A percentile compares a stretch with the other conserved stretches of the same genome.
Evolutionary conservation across 2,797 vertebrate genomes (phyloP).

Genomic region (Crenuchus spilurus): DNA sequence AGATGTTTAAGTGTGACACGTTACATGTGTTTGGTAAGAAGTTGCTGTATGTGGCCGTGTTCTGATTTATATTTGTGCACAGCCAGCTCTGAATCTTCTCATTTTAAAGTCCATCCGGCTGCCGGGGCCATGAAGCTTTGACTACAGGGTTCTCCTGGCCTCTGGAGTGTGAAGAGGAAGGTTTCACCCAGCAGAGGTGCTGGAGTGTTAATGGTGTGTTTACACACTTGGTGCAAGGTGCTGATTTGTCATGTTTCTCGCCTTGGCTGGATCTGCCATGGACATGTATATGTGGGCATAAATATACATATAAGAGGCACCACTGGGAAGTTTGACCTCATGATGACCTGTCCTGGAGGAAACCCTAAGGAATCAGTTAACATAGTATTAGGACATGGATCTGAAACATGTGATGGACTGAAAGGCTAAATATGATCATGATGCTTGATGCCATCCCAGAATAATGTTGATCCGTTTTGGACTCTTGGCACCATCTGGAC

Average conservation of each 20-base stretch:
- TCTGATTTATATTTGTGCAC: too few relatives aligned
- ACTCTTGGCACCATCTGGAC: too few relatives aligned
- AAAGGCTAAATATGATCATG: too few relatives aligned
- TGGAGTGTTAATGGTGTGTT: constrained; percentile 74
- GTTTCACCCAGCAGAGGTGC: constrained; percentile 67
- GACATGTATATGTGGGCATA: background rate
- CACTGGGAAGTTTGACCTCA: background rate
- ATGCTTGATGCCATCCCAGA: too few relatives aligned
- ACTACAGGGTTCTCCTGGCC: background rate
- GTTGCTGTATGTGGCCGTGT: background rate
- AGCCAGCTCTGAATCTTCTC: too few relatives aligned
- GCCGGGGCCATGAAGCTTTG: background rate
- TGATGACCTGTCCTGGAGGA: background rate
- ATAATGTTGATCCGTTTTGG: too few relatives aligned
- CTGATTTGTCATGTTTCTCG: constrained; percentile 68
- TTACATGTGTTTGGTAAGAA: background rate
- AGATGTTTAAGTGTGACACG: background rate
- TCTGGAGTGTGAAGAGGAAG: constrained; percentile 62
- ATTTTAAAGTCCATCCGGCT: background rate
- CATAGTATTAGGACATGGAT: background rate
- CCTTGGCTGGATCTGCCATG: background rate
- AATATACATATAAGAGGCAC: background rate
- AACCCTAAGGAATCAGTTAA: background rate
- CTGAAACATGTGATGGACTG: background rate
- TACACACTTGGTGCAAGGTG: constrained; percentile 70